Conservation (phyloP, 1,140 invertebrate genomes). For the Zaprionus taronus region DNA sequence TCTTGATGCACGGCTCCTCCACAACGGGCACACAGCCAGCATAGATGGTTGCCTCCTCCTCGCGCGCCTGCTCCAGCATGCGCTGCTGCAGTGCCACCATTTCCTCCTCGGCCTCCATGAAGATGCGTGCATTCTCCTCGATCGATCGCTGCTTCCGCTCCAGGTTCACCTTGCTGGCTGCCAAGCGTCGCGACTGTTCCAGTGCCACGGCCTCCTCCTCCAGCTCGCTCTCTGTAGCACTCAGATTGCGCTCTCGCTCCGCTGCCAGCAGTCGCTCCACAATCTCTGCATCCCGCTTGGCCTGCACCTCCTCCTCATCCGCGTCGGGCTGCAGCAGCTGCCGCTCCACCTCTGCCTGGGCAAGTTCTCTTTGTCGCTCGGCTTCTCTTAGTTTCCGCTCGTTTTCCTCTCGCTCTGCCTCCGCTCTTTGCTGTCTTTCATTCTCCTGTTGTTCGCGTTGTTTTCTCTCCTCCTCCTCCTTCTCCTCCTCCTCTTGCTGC, state of each 20-base stretch:
- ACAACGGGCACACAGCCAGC: conserved; percentile 62
- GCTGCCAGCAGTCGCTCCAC: conserved; percentile 67
- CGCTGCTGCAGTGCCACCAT: conserved; percentile 76
- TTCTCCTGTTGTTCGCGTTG: conserved; percentile 31
- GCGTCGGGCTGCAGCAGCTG: conserved; percentile 29
- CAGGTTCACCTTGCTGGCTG: conserved; percentile 46
- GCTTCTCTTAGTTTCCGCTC: conserved; percentile 16
- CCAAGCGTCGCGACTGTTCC: conserved; percentile 51
- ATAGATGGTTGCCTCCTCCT: conserved; percentile 52
- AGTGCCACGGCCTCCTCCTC: conserved; percentile 63
- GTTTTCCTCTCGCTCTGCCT: conserved; percentile 15
- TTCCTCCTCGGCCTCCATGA: conserved; percentile 79
- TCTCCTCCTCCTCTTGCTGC: conserved; percentile 12
- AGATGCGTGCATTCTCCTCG: conserved; percentile 76
- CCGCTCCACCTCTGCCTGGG: conserved; percentile 40
- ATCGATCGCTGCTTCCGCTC: conserved; percentile 70
- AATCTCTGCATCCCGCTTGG: conserved; percentile 59
- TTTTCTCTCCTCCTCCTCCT: conserved; percentile 39
- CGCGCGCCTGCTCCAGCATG: conserved; percentile 46
- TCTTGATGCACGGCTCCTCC: conserved; percentile 71
- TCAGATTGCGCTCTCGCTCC: conserved; percentile 60
- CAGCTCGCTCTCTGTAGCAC: conserved; percentile 68
- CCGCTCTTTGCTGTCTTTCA: conserved; percentile 8
- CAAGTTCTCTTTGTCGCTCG: conserved; percentile 33
- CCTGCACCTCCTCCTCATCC: conserved; percentile 50